Conservation (phyloP, 2,888 invertebrate genomes). For the Diloba caeruleocephala region DNA sequence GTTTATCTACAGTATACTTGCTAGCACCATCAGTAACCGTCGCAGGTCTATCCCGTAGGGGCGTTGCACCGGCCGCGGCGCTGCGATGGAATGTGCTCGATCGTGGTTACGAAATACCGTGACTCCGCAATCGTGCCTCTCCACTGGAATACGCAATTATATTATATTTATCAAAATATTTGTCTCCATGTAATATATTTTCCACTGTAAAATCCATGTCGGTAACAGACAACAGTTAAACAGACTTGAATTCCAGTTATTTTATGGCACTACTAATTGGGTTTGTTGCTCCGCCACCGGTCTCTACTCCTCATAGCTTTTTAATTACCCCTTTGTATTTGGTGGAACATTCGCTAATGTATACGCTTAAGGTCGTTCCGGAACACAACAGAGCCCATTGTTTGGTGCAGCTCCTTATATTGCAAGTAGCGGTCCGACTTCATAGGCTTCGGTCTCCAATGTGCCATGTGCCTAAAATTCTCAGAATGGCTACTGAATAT, state of each 20-base stretch:
- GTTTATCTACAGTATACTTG: conserved; percentile 50
- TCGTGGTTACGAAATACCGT: conserved; percentile 85
- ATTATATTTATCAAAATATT: conserved; percentile 60
- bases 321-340: conserved; percentile 82
- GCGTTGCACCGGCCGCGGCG: conserved; percentile 83
- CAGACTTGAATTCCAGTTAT: conserved; percentile 46
- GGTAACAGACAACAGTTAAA: conserved; percentile 22
- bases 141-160: conserved; percentile 72
- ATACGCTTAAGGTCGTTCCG: conserved; percentile 74
- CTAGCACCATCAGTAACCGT: conserved; percentile 70
- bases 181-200: conserved; percentile 36
- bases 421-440: conserved; percentile 81
- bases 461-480: conserved; percentile 77
- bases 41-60: conserved; percentile 77
- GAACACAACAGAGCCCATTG: conserved; percentile 80
- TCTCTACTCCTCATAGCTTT: conserved; percentile 74
- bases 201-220: conserved; percentile 8
- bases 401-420: conserved; percentile 81
- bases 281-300: conserved; percentile 62
- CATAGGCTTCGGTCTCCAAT: conserved; percentile 69
- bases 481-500: conserved; percentile 80
- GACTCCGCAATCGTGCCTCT: conserved; percentile 76
- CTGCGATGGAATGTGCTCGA: conserved; percentile 83
- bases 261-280: conserved; percentile 67
- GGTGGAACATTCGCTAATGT: conserved; percentile 82